A percentile compares a stretch with the other conserved stretches of the same genome.
phyloP scores from a whole-genome alignment of 2,797 vertebrate species.

The Phaenicophaeus curvirostris region DNA sequence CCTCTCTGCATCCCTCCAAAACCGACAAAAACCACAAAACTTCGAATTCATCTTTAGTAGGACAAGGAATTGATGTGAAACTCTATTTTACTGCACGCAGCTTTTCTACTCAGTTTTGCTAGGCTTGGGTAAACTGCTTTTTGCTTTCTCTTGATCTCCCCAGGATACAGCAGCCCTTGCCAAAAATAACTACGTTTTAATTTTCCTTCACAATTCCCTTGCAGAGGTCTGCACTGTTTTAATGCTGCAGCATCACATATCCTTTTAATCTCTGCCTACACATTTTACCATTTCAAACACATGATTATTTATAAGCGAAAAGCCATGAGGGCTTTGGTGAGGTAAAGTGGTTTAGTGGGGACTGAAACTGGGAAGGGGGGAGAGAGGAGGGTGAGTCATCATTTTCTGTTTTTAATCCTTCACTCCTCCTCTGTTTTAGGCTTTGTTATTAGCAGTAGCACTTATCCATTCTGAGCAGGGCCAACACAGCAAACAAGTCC shows the following conservation, averaged over 20 bases:
- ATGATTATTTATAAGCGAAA: constrained; percentile 50
- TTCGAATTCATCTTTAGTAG: background rate
- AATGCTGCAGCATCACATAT: constrained; percentile 27
- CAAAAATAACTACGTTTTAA: constrained; percentile 47
- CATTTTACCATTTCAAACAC: constrained; percentile 63
- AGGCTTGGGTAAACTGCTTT: background rate
- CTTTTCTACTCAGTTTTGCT: background rate
- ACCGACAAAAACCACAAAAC: background rate
- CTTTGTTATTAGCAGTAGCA: constrained; percentile 23
- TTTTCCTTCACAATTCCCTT: constrained; percentile 46
- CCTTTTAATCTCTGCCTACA: constrained; percentile 43
- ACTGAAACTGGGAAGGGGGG: background rate
- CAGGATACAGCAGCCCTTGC: background rate
- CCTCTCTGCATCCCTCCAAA: background rate
- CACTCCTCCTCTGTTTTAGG: background rate
- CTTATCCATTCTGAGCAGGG: constrained; percentile 17
- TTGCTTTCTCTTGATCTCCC: constrained; percentile 30
- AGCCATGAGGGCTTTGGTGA: constrained; percentile 24
- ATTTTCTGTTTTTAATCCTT: constrained; percentile 50
- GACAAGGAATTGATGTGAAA: background rate
- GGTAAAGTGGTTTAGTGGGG: constrained; percentile 14
- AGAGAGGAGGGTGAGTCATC: constrained; percentile 29
- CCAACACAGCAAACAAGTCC: constrained; percentile 38
- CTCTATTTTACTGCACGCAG: background rate
- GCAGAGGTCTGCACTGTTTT: constrained; percentile 28